Evolutionary conservation across 2,113 vertebrate genomes (phyloP).

Genomic region (Trinectes maculatus): DNA sequence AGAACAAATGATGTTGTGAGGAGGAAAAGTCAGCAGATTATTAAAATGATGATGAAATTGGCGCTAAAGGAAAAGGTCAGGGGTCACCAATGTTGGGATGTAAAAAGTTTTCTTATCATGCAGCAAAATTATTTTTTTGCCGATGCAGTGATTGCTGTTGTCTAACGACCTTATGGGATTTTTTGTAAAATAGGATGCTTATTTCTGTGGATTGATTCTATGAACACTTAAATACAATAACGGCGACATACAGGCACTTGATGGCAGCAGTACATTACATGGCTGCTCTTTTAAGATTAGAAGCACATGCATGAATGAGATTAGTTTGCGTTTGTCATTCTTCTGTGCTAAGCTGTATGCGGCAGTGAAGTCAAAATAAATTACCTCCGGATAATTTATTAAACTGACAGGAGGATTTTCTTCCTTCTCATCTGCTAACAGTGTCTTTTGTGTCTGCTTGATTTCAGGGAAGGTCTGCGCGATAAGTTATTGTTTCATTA

Average conservation of each 20-base stretch:
- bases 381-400: constrained; percentile 71
- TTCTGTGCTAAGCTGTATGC: constrained; percentile 42
- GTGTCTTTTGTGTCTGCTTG: constrained; percentile 12
- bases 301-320: constrained; percentile 50
- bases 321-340: constrained; percentile 57
- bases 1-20: too few relatives aligned
- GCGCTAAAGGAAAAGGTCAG: too few relatives aligned
- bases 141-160: too few relatives aligned
- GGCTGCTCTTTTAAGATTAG: constrained; percentile 61
- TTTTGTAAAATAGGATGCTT: background rate
- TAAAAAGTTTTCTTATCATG: background rate
- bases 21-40: too few relatives aligned
- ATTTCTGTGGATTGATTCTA: background rate
- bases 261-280: constrained; percentile 70
- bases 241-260: constrained; percentile 10
- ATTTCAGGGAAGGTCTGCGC: constrained; percentile 34
- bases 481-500: constrained; percentile 68
- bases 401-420: constrained; percentile 82
- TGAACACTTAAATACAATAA: constrained; percentile 18
- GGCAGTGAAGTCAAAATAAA: constrained; percentile 88
- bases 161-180: too few relatives aligned
- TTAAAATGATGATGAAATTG: too few relatives aligned
- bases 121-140: too few relatives aligned
- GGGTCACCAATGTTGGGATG: too few relatives aligned
- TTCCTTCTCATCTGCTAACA: constrained; percentile 71